These are phyloP conservation scores for Rhinogobio ventralis DNA, from an alignment of 2,797 vertebrate species.

Conservation along the genomic window DNA sequence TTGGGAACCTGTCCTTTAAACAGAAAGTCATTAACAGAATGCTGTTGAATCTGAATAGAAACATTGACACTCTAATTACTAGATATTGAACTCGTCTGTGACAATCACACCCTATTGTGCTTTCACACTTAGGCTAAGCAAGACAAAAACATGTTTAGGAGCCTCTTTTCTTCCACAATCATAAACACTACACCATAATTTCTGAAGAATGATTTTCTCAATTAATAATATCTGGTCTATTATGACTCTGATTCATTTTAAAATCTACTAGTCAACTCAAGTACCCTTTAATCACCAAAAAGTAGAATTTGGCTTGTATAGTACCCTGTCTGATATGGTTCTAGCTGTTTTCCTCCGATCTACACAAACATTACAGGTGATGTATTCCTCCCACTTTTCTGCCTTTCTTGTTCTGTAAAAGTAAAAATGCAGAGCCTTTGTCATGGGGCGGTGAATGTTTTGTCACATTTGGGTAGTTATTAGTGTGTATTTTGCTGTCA, in stretches of 20 bases:
- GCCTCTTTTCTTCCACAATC: neutral
- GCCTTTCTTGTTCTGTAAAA: conserved; percentile 13
- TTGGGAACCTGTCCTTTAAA: conserved; percentile 9
- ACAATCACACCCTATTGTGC: conserved; percentile 19
- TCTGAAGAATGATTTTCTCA: neutral
- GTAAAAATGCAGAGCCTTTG: conserved; percentile 38
- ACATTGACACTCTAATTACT: neutral
- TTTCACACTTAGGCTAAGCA: conserved; percentile 7
- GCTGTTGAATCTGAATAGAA: conserved; percentile 18
- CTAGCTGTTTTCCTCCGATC: neutral
- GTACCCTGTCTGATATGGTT: neutral
- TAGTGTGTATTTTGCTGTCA: conserved; percentile 37
- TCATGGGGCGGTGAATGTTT: conserved; percentile 23
- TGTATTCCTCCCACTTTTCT: conserved; percentile 45
- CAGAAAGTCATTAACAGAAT: conserved; percentile 16
- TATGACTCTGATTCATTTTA: conserved; percentile 1
- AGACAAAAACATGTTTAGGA: conserved; percentile 9
- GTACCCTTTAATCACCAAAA: neutral
- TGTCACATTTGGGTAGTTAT: conserved; percentile 53
- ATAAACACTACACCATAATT: conserved; percentile 4
- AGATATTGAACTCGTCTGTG: conserved; percentile 21
- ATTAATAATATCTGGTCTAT: conserved; percentile 5
- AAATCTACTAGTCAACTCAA: neutral
- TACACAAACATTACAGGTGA: conserved; percentile 31
- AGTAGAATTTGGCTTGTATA: neutral